Evolutionary conservation across 2,113 vertebrate genomes (phyloP).

Genomic region (Halichoerus grypus): DNA sequence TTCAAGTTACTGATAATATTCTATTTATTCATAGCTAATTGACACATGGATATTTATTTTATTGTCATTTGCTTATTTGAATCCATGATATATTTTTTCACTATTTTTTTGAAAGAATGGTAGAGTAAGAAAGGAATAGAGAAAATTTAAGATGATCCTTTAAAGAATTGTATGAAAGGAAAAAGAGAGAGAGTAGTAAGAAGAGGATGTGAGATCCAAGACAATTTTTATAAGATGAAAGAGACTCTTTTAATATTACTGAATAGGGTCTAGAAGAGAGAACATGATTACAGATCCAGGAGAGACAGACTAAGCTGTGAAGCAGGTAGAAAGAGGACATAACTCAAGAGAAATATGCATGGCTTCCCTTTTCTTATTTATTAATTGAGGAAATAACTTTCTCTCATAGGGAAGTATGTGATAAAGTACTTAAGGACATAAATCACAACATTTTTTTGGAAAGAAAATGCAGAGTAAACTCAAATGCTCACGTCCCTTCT

Average conservation of each 20-base stretch:
- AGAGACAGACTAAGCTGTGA: not conserved
- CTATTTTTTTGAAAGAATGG: not conserved
- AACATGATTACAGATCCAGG: not conserved
- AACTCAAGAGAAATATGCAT: not conserved
- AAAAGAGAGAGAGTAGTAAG: not conserved
- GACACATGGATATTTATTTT: not conserved
- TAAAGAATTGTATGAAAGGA: not conserved
- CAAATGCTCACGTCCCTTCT: not conserved
- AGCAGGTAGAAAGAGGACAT: not conserved
- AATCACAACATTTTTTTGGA: not conserved
- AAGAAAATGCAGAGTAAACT: not conserved
- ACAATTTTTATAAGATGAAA: not conserved
- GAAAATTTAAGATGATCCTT: not conserved
- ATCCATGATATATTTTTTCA: not conserved
- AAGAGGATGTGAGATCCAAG: not conserved
- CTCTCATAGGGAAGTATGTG: not conserved
- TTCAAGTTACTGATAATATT: not conserved
- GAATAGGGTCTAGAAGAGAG: not conserved
- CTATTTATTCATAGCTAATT: not conserved
- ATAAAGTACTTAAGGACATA: not conserved
- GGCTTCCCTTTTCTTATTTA: not conserved
- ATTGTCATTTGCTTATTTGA: not conserved
- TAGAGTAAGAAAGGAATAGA: not conserved
- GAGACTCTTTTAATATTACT: not conserved
- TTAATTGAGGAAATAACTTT: slow-evolving; percentile 3